These are phyloP conservation scores for Diaphora mendica DNA, from an alignment of 2,888 invertebrate species.

Conservation along the genomic window DNA sequence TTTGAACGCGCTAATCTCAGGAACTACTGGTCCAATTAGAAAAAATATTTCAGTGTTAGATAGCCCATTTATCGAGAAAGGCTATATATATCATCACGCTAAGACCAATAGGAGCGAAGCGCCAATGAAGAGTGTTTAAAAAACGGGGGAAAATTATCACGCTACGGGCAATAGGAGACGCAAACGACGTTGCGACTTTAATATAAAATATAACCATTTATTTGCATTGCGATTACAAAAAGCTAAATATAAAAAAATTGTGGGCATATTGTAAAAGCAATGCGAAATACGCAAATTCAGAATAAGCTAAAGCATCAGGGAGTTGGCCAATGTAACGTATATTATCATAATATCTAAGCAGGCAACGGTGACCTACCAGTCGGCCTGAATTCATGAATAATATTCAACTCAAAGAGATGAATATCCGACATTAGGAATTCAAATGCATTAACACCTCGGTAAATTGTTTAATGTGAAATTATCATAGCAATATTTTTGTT, in stretches of 20 bases:
- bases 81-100: too few species aligned
- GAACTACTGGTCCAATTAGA: too few species aligned
- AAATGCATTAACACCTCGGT: conserved; percentile 44
- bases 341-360: conserved; percentile 23
- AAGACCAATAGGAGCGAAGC: too few species aligned
- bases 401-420: conserved; percentile 41
- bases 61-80: too few species aligned
- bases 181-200: too few species aligned
- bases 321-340: conserved; percentile 4
- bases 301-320: conserved; percentile 11
- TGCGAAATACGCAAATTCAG: not conserved
- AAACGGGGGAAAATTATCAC: too few species aligned
- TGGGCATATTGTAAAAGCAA: not conserved
- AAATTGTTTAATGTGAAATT: conserved; percentile 41
- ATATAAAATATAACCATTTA: not conserved
- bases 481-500: conserved; percentile 2
- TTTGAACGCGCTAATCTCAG: too few species aligned
- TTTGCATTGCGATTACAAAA: not conserved
- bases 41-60: too few species aligned
- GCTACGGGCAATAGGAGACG: too few species aligned
- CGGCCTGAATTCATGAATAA: conserved; percentile 46
- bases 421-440: conserved; percentile 30
- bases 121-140: too few species aligned
- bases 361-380: conserved; percentile 26
- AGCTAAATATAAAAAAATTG: not conserved